Percentiles rank a stretch among this genome's conserved stretches.
Evolutionary conservation across 1,140 invertebrate species (phyloP).

Genomic region (Lerema accius): DNA sequence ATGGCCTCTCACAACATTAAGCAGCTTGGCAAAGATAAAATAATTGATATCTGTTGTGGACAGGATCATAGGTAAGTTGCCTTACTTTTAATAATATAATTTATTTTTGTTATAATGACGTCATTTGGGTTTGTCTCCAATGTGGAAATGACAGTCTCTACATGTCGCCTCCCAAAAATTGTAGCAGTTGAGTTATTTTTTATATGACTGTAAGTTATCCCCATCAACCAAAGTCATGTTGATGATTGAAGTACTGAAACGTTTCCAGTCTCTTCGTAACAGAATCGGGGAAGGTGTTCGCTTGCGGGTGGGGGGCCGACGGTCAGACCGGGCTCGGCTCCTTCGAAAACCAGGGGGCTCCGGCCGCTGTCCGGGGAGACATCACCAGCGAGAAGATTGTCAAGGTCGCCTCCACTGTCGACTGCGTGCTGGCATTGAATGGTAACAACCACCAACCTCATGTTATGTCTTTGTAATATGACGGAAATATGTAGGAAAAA

Average conservation of each 20-base stretch:
- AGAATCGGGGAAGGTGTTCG: slow-evolving; percentile 90
- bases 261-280: slow-evolving; percentile 91
- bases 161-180: too few relatives aligned
- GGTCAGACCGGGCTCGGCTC: slow-evolving; percentile 95
- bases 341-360: slow-evolving; percentile 84
- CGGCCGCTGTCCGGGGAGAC: slow-evolving; percentile 90
- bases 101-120: neutral
- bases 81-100: slow-evolving; percentile 6
- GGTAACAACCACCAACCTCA: slow-evolving; percentile 80
- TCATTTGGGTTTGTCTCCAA: too few relatives aligned
- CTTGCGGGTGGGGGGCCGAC: slow-evolving; percentile 97
- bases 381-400: slow-evolving; percentile 92
- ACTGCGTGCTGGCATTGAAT: slow-evolving; percentile 95
- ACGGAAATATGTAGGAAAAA: too few relatives aligned
- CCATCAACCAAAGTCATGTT: too few relatives aligned
- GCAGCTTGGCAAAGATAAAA: slow-evolving; percentile 85
- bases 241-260: slow-evolving; percentile 13
- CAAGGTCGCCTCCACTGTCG: slow-evolving; percentile 90
- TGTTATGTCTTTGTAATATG: too few relatives aligned
- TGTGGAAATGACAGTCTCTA: too few relatives aligned
- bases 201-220: too few relatives aligned
- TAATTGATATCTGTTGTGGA: slow-evolving; percentile 90
- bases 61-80: slow-evolving; percentile 93
- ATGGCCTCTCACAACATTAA: slow-evolving; percentile 86
- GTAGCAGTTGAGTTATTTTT: too few relatives aligned